Percentiles rank a stretch among this genome's conserved stretches.
Conservation (phyloP, 1,140 invertebrate species). For the Akabosia matsudoensis region DNA sequence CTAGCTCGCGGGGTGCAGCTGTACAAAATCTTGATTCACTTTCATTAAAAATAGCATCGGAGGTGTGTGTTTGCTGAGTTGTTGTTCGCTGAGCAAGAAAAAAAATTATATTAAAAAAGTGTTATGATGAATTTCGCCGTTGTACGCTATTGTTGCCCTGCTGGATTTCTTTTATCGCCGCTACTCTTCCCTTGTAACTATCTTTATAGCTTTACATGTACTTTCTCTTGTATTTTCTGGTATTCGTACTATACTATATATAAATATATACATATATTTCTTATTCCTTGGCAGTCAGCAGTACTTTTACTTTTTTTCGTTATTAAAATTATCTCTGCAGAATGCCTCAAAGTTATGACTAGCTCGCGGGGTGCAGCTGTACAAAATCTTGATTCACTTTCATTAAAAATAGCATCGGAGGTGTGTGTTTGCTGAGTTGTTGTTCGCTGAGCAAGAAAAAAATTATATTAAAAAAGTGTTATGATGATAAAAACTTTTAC, state of each 20-base stretch:
- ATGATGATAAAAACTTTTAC: not conserved
- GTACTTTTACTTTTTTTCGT: not conserved
- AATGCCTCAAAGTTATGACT: not conserved
- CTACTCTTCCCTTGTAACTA: too few species aligned
- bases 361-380: not conserved
- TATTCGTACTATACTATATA: too few species aligned
- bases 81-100: too few species aligned
- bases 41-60: conserved; percentile 15
- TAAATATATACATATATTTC: too few species aligned
- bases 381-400: conserved; percentile 1
- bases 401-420: conserved; percentile 18
- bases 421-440: conserved; percentile 11
- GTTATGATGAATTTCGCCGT: not conserved
- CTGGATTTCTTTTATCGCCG: too few species aligned
- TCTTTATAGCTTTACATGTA: too few species aligned
- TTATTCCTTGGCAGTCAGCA: too few species aligned
- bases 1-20: not conserved
- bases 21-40: conserved; percentile 4
- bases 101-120: too few species aligned
- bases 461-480: not conserved
- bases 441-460: too few species aligned
- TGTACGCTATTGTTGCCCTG: too few species aligned
- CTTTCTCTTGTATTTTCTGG: too few species aligned
- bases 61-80: conserved; percentile 17
- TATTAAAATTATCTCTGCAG: not conserved